phyloP scores from a whole-genome alignment of 2,888 invertebrate genomes.

The Cheilosia grossa region DNA sequence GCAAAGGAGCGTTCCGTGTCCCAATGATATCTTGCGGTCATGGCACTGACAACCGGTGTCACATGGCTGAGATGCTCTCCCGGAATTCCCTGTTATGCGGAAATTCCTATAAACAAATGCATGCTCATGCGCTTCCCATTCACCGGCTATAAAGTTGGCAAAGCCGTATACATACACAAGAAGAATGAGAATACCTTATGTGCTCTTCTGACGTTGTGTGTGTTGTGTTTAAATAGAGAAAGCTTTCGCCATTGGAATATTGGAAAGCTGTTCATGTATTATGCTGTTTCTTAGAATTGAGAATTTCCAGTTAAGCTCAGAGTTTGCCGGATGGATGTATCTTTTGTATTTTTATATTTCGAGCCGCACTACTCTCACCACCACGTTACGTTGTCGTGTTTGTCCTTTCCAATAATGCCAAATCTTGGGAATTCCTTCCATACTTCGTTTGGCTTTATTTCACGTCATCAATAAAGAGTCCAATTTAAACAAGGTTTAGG shows the following conservation, averaged over 20 bases:
- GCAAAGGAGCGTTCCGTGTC: slow-evolving; percentile 43
- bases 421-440: too few species aligned
- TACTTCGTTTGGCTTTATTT: too few species aligned
- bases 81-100: slow-evolving; percentile 73
- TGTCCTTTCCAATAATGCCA: too few species aligned
- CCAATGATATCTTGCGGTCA: slow-evolving; percentile 65
- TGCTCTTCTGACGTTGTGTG: slow-evolving; percentile 7
- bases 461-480: too few species aligned
- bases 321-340: not conserved
- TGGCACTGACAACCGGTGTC: slow-evolving; percentile 72
- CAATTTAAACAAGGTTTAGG: too few species aligned
- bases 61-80: slow-evolving; percentile 72
- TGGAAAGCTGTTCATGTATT: slow-evolving; percentile 18
- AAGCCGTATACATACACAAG: not conserved
- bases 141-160: slow-evolving; percentile 51
- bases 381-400: too few species aligned
- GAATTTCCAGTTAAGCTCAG: slow-evolving; percentile 13
- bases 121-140: slow-evolving; percentile 70
- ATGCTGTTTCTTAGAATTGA: slow-evolving; percentile 4
- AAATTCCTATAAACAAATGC: slow-evolving; percentile 73
- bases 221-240: slow-evolving; percentile 6
- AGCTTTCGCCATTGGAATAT: slow-evolving; percentile 35
- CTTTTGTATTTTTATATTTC: not conserved
- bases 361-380: too few species aligned
- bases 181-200: slow-evolving; percentile 16